phyloP scores from a whole-genome alignment of 2,888 invertebrate species.

The Chorisops tibialis region DNA sequence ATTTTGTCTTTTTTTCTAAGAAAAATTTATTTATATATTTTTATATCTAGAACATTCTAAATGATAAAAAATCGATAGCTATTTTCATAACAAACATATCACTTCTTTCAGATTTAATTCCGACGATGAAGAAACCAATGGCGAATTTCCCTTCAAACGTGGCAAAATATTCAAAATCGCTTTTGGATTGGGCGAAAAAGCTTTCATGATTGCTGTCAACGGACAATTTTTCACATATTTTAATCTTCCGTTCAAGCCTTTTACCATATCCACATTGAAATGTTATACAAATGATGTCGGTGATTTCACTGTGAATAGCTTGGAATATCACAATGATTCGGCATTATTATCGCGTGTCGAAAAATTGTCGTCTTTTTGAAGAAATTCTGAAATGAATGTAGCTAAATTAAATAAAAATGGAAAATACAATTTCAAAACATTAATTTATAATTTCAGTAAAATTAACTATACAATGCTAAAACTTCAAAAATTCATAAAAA shows the following conservation, averaged over 20 bases:
- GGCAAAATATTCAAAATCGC: slow-evolving; percentile 50
- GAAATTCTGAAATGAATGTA: too few species aligned
- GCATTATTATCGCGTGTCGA: slow-evolving; percentile 46
- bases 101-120: slow-evolving; percentile 43
- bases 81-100: too few species aligned
- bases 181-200: slow-evolving; percentile 48
- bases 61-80: too few species aligned
- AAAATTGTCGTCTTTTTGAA: slow-evolving; percentile 40
- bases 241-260: slow-evolving; percentile 47
- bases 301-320: slow-evolving; percentile 45
- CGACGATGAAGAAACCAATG: slow-evolving; percentile 50
- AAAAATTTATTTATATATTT: too few species aligned
- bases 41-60: too few species aligned
- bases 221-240: slow-evolving; percentile 51
- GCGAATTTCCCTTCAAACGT: slow-evolving; percentile 50
- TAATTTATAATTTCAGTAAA: too few species aligned
- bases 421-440: too few species aligned
- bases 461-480: too few species aligned
- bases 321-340: slow-evolving; percentile 50
- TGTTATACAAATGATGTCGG: slow-evolving; percentile 47
- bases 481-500: too few species aligned
- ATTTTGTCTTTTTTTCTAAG: too few species aligned
- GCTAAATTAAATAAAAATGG: too few species aligned
- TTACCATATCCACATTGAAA: slow-evolving; percentile 49
- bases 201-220: slow-evolving; percentile 49